Evolutionary conservation across 2,113 vertebrate species (phyloP), one percentile per base, ranked within the genome.

Genomic region (Pontoporia blainvillei): DNA sequence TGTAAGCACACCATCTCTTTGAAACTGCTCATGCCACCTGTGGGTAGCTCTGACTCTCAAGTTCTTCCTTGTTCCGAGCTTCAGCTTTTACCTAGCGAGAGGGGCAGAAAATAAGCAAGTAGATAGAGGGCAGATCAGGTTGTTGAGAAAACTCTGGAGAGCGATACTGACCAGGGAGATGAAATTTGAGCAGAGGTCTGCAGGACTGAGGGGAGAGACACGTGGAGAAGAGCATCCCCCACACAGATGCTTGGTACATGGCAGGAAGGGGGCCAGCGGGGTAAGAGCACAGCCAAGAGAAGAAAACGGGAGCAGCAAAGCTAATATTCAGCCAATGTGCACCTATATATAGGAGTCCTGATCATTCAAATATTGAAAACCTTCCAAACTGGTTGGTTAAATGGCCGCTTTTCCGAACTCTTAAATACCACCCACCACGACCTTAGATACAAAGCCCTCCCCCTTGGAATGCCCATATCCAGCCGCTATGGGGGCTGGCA

Each of bases 281-380:
- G 20, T 20, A 41, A 62, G 21, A 87, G 4, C 20, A 54, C 59
- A 59, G 29, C 18, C 18, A 66, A 12, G 2, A 29, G n/a, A 78
- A 8, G 57, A 76, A 71, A 44, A 34, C 31, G 17, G 29, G 7
- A 62, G 73, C 18, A 46, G 15, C 12, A 52, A 23, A 0, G 4
- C 36, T 62, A 23, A 23, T 57, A 62, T 57, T 49, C 64, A 49
- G 49, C 59, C 11, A 5, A 5, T 0, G n/a, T 18, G 5, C 5
- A 36, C 13, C 21, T 41, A 49, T 25, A 23, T 27, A 27, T 0
- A 0, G 34, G 9, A 82, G 13, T 49, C 14, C 9, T 31, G 9
- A 46, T 41, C 9, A 44, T 36, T 44, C 23, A 89, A 66, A 69
- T 36, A 34, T 25, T 62, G n/a, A 86, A 81, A 71, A 46, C 8